Evolutionary conservation across 2,113 vertebrate species (phyloP), one percentile per base, ranked within the genome.

Genomic region (Nettapus auritus): DNA sequence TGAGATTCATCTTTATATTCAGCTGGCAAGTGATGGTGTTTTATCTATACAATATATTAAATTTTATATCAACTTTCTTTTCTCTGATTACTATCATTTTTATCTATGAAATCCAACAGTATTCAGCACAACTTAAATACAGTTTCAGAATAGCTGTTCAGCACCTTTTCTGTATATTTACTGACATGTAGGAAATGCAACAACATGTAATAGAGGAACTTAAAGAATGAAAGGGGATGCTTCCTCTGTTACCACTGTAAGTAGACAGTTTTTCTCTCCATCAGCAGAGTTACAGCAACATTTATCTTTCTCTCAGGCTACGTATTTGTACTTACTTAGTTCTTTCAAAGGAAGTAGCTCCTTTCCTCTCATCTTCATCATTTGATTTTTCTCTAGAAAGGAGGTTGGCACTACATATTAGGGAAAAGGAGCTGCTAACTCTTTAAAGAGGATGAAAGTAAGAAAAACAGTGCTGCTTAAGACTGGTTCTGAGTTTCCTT

Each of bases 1-100:
- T 94, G 26, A 82, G 53, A 87, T 94, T 79, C 84, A 57, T 85
- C 89, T 92, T 92, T 85, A 76, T 85, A 79, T 92, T 95, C 53
- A 69, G 16, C 62, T 87, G 53, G 33, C 62, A 82, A 89, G 12
- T 36, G 31, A 40, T 83, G 31, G 36, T 82, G 5, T 7, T 79
- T 78, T 90, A 68, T 75, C 52, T 76, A 11, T 12, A 40, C 12
- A 29, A 60, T 76, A 44, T 34, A 88, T 68, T 88, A 93, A 29
- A 83, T 94, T 86, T 90, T 89, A 66, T 64, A 84, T 66, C 82
- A 82, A 71, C 34, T 73, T 95, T 46, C 40, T 34, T 86, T 82
- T 86, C 38, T 78, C 16, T 81, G 64, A 94, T 83, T 89, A 11
- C 26, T 70, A 74, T 56, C 1, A 69, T 60, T 94, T 86, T 78